These are phyloP conservation scores for Apodemus speciosus DNA, from an alignment of 2,113 vertebrate genomes.

Conservation along the genomic window DNA sequence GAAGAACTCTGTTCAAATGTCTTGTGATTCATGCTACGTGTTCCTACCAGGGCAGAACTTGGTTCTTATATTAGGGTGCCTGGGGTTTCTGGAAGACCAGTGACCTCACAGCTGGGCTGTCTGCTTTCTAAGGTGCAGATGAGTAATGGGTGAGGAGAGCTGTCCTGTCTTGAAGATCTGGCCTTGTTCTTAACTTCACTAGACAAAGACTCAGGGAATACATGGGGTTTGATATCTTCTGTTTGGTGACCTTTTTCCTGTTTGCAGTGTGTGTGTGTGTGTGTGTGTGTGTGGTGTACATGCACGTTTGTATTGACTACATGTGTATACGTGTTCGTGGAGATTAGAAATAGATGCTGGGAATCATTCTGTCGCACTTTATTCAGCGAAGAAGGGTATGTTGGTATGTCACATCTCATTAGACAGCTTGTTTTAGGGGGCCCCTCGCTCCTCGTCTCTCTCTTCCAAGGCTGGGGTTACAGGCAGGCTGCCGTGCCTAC, in stretches of 20 bases:
- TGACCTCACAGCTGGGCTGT: not conserved
- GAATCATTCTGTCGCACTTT: not conserved
- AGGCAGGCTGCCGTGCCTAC: not conserved
- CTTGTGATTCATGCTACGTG: not conserved
- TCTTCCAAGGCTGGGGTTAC: not conserved
- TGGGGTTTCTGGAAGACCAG: not conserved
- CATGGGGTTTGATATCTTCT: not conserved
- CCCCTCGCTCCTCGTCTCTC: not conserved
- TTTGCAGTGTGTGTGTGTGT: not conserved
- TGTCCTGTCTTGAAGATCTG: not conserved
- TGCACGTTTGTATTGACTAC: not conserved
- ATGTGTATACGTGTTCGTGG: not conserved
- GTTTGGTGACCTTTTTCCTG: not conserved
- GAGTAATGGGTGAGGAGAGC: not conserved
- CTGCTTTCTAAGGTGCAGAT: not conserved
- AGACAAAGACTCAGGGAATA: not conserved
- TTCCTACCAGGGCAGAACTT: not conserved
- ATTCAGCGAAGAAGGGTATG: not conserved
- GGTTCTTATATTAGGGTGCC: not conserved
- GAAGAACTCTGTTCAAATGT: constrained; percentile 62
- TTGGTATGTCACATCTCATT: not conserved
- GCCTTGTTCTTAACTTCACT: not conserved
- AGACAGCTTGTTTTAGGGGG: not conserved
- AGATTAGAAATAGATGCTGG: not conserved
- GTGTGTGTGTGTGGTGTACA: not conserved